Conservation (phyloP, 1,140 invertebrate species). For the Nephila pilipes region DNA sequence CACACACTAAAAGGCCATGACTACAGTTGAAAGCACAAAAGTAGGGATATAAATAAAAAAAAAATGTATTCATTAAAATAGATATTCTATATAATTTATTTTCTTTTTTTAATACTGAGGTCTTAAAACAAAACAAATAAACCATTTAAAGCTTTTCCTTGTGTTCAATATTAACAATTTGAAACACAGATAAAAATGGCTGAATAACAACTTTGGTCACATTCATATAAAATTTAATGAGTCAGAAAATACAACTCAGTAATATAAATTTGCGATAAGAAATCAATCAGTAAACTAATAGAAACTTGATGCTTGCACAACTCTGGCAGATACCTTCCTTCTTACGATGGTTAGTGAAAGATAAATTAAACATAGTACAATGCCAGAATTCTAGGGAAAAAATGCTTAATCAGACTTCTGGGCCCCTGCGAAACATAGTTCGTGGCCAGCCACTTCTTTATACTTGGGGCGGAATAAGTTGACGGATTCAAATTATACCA, state of each 20-base stretch:
- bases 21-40: constrained; percentile 16
- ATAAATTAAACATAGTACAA: not conserved
- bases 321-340: not conserved
- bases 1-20: constrained; percentile 8
- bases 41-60: not conserved
- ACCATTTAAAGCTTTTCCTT: not conserved
- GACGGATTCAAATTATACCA: constrained; percentile 37
- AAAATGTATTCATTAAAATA: constrained; percentile 15
- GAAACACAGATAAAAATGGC: not conserved
- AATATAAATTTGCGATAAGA: not conserved
- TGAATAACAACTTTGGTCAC: constrained; percentile 44
- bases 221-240: constrained; percentile 42
- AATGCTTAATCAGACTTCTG: constrained; percentile 7
- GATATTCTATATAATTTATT: not conserved
- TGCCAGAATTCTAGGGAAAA: constrained; percentile 16
- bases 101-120: constrained; percentile 25
- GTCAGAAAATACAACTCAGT: constrained; percentile 3
- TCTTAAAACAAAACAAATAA: constrained; percentile 14
- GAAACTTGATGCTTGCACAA: constrained; percentile 40
- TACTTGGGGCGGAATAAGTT: constrained; percentile 14
- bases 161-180: not conserved
- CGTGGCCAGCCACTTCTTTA: constrained; percentile 67
- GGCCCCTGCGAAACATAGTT: constrained; percentile 36
- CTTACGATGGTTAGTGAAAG: not conserved
- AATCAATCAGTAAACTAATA: not conserved